Evolutionary conservation across 2,888 invertebrate genomes (phyloP), one percentile per base, ranked within the genome.

Genomic region (Thecocarcelia acutangulata): DNA sequence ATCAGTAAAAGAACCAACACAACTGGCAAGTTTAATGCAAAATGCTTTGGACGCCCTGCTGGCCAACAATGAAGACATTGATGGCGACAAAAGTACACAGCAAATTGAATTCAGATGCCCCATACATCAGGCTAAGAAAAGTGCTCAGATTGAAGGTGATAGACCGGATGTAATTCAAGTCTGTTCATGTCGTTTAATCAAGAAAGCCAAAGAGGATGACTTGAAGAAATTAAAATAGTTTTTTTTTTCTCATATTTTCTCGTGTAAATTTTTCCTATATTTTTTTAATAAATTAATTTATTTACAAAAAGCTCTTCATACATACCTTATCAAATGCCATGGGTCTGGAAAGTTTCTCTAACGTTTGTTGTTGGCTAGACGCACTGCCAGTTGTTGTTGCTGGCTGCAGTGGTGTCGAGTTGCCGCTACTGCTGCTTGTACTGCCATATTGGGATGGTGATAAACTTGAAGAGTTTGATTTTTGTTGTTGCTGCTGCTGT

Each of bases 251-350:
- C 0, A 40, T 54, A 8, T 50, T 50, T 21, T 13, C 11, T 13
- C 11, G 11, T 50, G 3, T 13, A 13, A 21, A 13, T 54, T 54
- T 0, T 24, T 52, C 1, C 4, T 54, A 5, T 15, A 6, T 33
- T 74, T 37, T 21, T 58, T 48, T 19, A 46, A 2, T 40, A 52
- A 28, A 8, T 17, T 24, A 9, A 52, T 50, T 61, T 66, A 42
- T 77, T 52, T 72, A 9, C 9, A 8, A 9, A 33, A 8, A 69
- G 17, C 5, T 33, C 17, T 15, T 17, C 69, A 0, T 15, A 73
- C 90, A 90, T 89, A 94, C 94, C 94, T 94, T 94, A 92, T 94
- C 94, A 92, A 94, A 94, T 90, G 94, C 94, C 91, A 93, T 92
- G 88, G 94, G 94, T 92, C 94, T 87, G 40, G 91, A 91, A n/a